Percentiles rank a stretch among this genome's conserved stretches.
Evolutionary conservation across 1,140 invertebrate species (phyloP).

Genomic region (Tigriopus japonicus): DNA sequence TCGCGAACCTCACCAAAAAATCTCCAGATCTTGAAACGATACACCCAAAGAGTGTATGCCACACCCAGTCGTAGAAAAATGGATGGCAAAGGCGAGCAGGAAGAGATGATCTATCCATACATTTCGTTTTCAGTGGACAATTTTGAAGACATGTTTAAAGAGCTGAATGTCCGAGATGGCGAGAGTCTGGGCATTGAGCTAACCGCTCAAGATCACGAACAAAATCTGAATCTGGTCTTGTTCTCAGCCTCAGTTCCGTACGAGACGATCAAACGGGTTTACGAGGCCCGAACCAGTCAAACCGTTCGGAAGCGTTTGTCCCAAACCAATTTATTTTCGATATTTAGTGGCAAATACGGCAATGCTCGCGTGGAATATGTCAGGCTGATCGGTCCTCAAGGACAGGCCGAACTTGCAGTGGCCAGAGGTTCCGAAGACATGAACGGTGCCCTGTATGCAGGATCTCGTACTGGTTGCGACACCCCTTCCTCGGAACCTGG

Average conservation of each 20-base stretch:
- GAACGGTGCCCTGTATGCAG: constrained; percentile 24
- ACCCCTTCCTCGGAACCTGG: constrained; percentile 82
- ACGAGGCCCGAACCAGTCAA: constrained; percentile 69
- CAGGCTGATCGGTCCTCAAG: constrained; percentile 87
- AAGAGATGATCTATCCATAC: constrained; percentile 96
- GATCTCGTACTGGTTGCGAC: constrained; percentile 47
- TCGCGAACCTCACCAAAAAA: constrained; percentile 1
- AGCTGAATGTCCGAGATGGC: constrained; percentile 77
- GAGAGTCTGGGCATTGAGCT: constrained; percentile 97
- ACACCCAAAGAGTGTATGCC: constrained; percentile 57
- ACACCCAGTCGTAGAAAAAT: constrained; percentile 85
- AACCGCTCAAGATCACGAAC: constrained; percentile 66
- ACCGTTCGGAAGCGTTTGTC: background rate
- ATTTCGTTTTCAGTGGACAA: constrained; percentile 98
- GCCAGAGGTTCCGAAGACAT: constrained; percentile 48
- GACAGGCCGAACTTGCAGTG: constrained; percentile 94
- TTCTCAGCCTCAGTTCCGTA: constrained; percentile 93
- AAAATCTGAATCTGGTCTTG: constrained; percentile 67
- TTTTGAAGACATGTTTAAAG: constrained; percentile 94
- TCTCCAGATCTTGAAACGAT: background rate
- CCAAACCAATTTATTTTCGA: constrained; percentile 2
- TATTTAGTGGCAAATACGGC: background rate
- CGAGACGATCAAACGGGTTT: constrained; percentile 86
- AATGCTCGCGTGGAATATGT: constrained; percentile 73
- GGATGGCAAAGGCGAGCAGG: constrained; percentile 93